These are phyloP conservation scores for Whitmania pigra DNA, from an alignment of 1,140 invertebrate genomes.

Conservation along the genomic window DNA sequence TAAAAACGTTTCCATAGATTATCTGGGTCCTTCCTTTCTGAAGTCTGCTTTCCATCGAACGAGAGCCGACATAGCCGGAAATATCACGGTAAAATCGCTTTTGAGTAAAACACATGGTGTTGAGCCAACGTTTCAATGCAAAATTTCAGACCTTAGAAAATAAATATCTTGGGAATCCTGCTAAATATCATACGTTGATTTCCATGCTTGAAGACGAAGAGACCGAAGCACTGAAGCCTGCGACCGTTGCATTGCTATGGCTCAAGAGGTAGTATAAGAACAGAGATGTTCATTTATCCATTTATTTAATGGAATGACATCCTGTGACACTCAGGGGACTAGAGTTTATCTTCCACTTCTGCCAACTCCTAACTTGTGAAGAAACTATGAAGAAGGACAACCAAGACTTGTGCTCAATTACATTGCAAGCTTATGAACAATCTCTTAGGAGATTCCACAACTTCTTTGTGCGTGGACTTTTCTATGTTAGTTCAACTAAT, in stretches of 20 bases:
- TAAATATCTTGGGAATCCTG: constrained; percentile 3
- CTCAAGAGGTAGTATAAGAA: constrained; percentile 7
- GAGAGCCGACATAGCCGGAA: constrained; percentile 13
- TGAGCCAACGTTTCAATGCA: not conserved
- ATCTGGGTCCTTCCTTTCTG: constrained; percentile 16
- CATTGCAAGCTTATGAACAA: constrained; percentile 8
- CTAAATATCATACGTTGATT: constrained; percentile 10
- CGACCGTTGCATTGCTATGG: constrained; percentile 17
- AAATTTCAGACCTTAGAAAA: constrained; percentile 12
- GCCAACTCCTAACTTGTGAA: constrained; percentile 3
- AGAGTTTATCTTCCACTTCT: constrained; percentile 17
- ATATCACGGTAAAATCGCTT: constrained; percentile 14
- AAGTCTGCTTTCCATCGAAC: constrained; percentile 17
- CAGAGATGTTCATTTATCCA: not conserved
- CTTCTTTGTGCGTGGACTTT: constrained; percentile 11
- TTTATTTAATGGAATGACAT: not conserved
- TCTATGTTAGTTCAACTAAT: constrained; percentile 9
- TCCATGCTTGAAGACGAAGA: constrained; percentile 15
- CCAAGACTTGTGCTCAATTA: not conserved
- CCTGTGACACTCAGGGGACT: not conserved
- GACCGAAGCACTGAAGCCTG: not conserved
- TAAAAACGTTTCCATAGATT: constrained; percentile 7
- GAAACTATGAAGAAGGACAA: not conserved
- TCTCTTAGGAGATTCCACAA: constrained; percentile 15
- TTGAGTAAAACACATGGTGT: not conserved